Evolutionary conservation across 2,113 vertebrate species (phyloP).

Genomic region (Lophotis ruficrista): DNA sequence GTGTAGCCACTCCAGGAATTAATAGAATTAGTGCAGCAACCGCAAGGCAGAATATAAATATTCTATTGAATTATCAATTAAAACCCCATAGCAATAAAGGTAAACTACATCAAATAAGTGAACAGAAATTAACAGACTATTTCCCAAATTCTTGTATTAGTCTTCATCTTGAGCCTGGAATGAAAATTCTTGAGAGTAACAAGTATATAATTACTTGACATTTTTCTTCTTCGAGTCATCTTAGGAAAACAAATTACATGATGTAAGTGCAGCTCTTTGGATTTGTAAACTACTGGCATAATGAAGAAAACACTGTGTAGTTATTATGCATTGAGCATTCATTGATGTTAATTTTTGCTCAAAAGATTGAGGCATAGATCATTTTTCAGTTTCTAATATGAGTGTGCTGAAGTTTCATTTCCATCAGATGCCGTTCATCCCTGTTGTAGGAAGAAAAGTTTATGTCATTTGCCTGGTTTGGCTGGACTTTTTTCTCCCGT

Average conservation of each 20-base stretch:
- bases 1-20: constrained; percentile 58
- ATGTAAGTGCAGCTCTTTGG: constrained; percentile 52
- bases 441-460: neutral
- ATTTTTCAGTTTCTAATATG: constrained; percentile 14
- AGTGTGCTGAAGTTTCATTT: neutral
- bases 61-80: constrained; percentile 71
- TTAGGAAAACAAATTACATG: constrained; percentile 69
- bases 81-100: constrained; percentile 67
- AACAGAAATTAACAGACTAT: constrained; percentile 70
- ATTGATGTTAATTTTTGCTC: constrained; percentile 35
- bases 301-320: constrained; percentile 62
- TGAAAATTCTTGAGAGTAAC: constrained; percentile 72
- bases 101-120: constrained; percentile 59
- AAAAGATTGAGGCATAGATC: constrained; percentile 41
- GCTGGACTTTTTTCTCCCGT: neutral
- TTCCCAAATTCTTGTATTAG: constrained; percentile 65
- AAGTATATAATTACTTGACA: constrained; percentile 72
- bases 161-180: constrained; percentile 66
- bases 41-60: constrained; percentile 56
- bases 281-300: constrained; percentile 61
- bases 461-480: neutral
- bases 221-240: constrained; percentile 72
- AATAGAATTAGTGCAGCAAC: constrained; percentile 65
- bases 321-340: constrained; percentile 35
- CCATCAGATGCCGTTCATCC: neutral